Percentiles rank a stretch among this genome's conserved stretches.
Conservation (phyloP, 2,113 vertebrate genomes). For the Platysternon megacephalum region DNA sequence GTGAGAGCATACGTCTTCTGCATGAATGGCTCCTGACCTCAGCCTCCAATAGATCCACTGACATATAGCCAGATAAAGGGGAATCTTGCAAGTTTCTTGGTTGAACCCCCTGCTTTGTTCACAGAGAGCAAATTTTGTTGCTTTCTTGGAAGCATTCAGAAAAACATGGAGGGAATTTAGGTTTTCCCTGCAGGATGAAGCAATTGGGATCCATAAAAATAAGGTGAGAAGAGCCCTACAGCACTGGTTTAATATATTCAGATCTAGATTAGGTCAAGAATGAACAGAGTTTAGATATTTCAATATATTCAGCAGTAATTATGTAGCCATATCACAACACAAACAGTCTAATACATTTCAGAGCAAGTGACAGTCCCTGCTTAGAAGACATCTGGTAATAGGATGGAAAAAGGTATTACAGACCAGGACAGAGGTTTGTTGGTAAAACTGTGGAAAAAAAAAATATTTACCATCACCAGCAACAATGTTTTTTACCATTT, state of each 20-base stretch:
- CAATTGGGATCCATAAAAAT: not conserved
- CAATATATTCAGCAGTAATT: not conserved
- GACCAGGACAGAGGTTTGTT: not conserved
- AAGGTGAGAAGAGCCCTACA: not conserved
- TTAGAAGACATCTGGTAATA: not conserved
- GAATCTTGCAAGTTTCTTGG: not conserved
- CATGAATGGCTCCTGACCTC: not conserved
- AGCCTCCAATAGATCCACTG: not conserved
- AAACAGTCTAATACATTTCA: not conserved
- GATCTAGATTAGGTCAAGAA: not conserved
- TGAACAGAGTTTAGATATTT: not conserved
- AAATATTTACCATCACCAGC: slow-evolving; percentile 3
- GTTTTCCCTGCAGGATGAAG: not conserved
- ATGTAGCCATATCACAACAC: not conserved
- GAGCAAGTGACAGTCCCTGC: not conserved
- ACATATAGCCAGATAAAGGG: not conserved
- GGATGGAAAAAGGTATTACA: not conserved
- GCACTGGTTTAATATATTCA: not conserved
- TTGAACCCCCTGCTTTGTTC: not conserved
- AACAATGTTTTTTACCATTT: not conserved
- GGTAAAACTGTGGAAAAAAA: not conserved
- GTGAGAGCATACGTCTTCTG: not conserved
- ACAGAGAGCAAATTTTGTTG: not conserved
- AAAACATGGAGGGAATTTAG: not conserved
- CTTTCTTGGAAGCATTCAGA: not conserved